These are phyloP conservation scores for Rhabdomys pumilio DNA, from an alignment of 2,797 vertebrate genomes.

Conservation along the genomic window DNA sequence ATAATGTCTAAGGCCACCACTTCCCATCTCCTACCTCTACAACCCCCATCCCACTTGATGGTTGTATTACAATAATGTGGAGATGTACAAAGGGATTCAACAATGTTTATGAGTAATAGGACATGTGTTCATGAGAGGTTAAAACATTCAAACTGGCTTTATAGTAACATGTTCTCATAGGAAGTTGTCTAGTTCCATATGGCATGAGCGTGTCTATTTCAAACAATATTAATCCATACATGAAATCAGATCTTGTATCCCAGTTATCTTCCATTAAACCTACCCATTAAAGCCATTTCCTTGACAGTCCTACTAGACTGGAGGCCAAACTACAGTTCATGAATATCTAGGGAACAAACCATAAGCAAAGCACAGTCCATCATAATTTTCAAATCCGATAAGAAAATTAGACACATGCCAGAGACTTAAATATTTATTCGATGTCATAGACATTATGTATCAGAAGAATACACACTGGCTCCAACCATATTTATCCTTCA, in stretches of 20 bases:
- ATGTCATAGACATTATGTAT: background rate
- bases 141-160: background rate
- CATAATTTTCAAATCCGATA: background rate
- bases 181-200: background rate
- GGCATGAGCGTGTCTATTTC: background rate
- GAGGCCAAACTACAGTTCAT: too few relatives aligned
- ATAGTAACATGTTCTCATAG: background rate
- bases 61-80: too few relatives aligned
- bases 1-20: background rate
- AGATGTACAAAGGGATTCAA: background rate
- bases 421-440: background rate
- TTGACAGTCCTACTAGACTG: background rate
- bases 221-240: background rate
- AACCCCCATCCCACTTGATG: background rate
- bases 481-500: background rate
- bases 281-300: background rate
- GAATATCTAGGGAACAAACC: background rate
- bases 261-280: background rate
- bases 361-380: background rate
- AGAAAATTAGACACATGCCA: background rate
- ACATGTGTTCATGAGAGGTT: background rate
- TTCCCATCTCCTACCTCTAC: background rate
- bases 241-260: too few relatives aligned
- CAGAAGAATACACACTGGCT: background rate
- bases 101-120: too few relatives aligned